Base-by-base conservation (phyloP, 2,113 vertebrate genomes). In the Callospermophilus lateralis region DNA sequence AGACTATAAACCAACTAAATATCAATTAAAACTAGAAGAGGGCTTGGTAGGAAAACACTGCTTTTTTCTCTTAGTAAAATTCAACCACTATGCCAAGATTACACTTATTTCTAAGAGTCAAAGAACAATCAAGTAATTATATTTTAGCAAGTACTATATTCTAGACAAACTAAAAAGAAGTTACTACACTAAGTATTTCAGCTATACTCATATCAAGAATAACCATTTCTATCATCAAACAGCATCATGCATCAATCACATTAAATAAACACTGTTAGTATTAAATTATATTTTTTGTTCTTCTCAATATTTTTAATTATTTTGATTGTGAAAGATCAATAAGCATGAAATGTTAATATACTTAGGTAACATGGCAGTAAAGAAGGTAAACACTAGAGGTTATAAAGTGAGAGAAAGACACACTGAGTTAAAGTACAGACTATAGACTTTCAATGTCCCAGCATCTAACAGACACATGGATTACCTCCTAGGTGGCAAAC, bases 231-330 rank as follows among this genome's bases (percentile, higher is more conserved):
- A 0, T 51, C 70, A 58, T 80, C 45, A 93, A 81, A 80, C 3
- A 84, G 13, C 3, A 13, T 58, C 26, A 20, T 51, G 20, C 45
- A 42, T 65, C 16, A 45, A 78, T 19, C 26, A 80, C 13, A 55
- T 37, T 90, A 89, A 97, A 42, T 78, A 94, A 55, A 53, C 26
- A 72, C 13, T 85, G 0, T 39, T 70, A 6, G 77, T 58, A 77
- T 3, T 30, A 67, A 86, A 76, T 70, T 73, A 92, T 90, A 10
- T 37, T 84, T 94, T 77, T 84, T 78, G 6, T 17, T 0, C 0
- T 81, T 91, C 85, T 90, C 55, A 74, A 78, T 34, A 89, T 26
- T 78, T 96, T 89, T 65, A 92, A 37, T 65, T 72, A 74, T 80
- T 72, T 94, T 80, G 34, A 30, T 90, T 73, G 1, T 70, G 10